Base-by-base conservation (phyloP, 2,888 invertebrate genomes). In the Sicus ferrugineus region DNA sequence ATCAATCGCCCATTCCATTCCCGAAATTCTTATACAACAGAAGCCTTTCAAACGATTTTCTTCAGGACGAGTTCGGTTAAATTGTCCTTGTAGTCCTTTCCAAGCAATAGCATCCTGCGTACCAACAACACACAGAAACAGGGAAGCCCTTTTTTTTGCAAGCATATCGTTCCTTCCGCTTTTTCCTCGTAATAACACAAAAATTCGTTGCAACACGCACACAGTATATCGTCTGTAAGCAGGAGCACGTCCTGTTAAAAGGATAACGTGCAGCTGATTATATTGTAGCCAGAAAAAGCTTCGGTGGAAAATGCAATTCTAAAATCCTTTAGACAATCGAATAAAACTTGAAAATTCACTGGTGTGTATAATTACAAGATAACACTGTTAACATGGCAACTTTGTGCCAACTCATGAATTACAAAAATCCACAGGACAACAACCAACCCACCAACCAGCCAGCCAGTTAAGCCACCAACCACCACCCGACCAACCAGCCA, bases 331-430 rank as follows among this genome's bases (percentile, higher is more conserved):
- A n/a, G n/a, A 79, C 79, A 79, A 79, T 79, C 79, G 79, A 79
- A 79, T 79, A 78, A 79, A 78, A 78, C 79, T 79, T 78, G 78
- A 77, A 76, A 77, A 79, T 77, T 79, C 79, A 79, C 78, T 78
- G 79, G 79, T 77, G 79, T 79, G 79, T 79, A 79, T 77, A 79
- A 79, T 79, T 79, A 79, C 79, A 77, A 79, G 79, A 79, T 79
- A 79, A 79, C 79, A 76, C 76, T 77, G 79, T 79, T 79, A 79
- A 77, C 78, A 54, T 11, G 11, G 56, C 56, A 56, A 56, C 30
- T 30, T 56, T 11, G n/a, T 61, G 42, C 11, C 61, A 6, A 5
- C 58, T 34, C 30, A 11, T 56, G 19, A 21, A 14, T 19, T 26
- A 14, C 30, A 21, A 14, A 34, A 31, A 5, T n/a, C n/a, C 16